Percentiles rank a stretch among this genome's conserved stretches.
phyloP scores from a whole-genome alignment of 2,797 vertebrate genomes.

The Mallotus villosus region DNA sequence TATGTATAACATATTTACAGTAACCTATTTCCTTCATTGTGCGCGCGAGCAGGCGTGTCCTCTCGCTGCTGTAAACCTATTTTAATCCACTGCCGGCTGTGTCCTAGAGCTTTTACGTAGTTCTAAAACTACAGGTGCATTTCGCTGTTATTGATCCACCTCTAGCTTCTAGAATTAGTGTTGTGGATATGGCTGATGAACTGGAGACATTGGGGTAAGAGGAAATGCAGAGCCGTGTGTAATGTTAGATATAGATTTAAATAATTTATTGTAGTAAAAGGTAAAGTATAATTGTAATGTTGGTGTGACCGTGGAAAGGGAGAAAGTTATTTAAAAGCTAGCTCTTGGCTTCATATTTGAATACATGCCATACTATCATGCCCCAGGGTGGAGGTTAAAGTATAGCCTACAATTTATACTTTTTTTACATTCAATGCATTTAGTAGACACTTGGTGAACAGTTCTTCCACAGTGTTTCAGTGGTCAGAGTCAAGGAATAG shows the following conservation, averaged over 20 bases:
- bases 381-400: not conserved
- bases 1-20: too few relatives aligned
- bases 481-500: too few relatives aligned
- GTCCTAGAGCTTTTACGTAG: too few relatives aligned
- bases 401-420: too few relatives aligned
- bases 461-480: too few relatives aligned
- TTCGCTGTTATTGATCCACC: too few relatives aligned
- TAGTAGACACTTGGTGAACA: not conserved
- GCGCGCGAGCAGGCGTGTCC: not conserved
- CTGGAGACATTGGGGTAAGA: slow-evolving; percentile 69
- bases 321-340: not conserved
- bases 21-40: too few relatives aligned
- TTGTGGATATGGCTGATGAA: slow-evolving; percentile 60
- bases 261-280: not conserved
- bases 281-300: not conserved
- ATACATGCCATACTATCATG: too few relatives aligned
- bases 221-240: not conserved
- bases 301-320: not conserved
- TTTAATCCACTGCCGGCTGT: too few relatives aligned
- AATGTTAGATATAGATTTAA: not conserved
- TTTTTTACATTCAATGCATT: not conserved
- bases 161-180: slow-evolving; percentile 48
- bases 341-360: not conserved
- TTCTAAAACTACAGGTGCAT: not conserved
- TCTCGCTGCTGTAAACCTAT: not conserved